phyloP scores from a whole-genome alignment of 64 coral and sea anemone species.

The Montipora capricornis region DNA sequence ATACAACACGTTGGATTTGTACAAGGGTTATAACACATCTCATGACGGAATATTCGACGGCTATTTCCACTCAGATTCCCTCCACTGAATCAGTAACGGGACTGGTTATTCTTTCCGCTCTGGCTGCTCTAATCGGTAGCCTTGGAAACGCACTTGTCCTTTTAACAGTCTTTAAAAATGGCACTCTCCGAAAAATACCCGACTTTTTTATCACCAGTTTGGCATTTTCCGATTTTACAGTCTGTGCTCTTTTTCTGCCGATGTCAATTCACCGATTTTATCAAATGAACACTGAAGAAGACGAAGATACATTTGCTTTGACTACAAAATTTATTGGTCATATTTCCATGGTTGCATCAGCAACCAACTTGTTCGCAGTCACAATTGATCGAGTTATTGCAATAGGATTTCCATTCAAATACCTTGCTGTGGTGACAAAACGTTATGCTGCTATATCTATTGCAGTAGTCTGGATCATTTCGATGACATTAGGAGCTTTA shows the following conservation, averaged over 20 bases:
- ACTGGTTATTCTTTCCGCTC: neutral
- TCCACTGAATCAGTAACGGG: neutral
- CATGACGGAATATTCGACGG: neutral
- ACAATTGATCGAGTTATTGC: slow-evolving; percentile 34
- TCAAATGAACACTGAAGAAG: neutral
- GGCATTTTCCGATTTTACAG: slow-evolving; percentile 18
- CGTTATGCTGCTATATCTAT: neutral
- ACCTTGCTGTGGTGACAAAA: neutral
- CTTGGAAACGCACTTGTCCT: slow-evolving; percentile 9
- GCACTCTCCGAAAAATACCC: slow-evolving; percentile 9
- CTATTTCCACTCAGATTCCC: neutral
- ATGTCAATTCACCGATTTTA: slow-evolving; percentile 6
- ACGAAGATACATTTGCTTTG: neutral
- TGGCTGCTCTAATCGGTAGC: slow-evolving; percentile 11
- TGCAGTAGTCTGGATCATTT: neutral
- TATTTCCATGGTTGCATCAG: slow-evolving; percentile 27
- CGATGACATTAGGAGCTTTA: neutral
- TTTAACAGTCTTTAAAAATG: neutral
- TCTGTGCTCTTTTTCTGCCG: slow-evolving; percentile 2
- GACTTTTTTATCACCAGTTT: slow-evolving; percentile 45
- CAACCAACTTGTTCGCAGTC: slow-evolving; percentile 37
- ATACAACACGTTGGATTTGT: slow-evolving; percentile 10
- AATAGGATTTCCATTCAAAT: slow-evolving; percentile 45
- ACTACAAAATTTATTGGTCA: slow-evolving; percentile 7
- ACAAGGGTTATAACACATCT: neutral